A percentile compares a stretch with the other conserved stretches of the same genome.
Conservation (phyloP, 2,888 invertebrate species). For the Liopterus haemorrhoidalis region DNA sequence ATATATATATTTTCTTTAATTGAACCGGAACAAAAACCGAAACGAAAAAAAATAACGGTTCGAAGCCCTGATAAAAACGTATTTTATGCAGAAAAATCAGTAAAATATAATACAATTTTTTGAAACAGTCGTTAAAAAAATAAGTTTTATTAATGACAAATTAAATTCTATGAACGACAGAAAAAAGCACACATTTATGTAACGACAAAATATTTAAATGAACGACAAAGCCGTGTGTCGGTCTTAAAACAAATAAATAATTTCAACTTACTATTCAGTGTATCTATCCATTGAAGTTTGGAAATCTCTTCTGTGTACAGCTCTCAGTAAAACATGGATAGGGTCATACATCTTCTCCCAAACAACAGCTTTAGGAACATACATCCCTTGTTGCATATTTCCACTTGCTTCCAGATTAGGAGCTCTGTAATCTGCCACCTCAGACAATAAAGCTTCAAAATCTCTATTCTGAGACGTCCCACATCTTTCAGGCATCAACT, state of each 20-base stretch:
- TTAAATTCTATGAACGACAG: conserved; percentile 40
- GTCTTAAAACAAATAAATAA: conserved; percentile 12
- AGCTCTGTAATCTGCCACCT: conserved; percentile 59
- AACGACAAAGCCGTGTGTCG: neutral
- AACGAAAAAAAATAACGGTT: too few relatives aligned
- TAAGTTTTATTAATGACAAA: too few relatives aligned
- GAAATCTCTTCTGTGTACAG: conserved; percentile 87
- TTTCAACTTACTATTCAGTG: conserved; percentile 68
- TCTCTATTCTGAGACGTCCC: conserved; percentile 86
- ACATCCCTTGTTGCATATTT: conserved; percentile 74
- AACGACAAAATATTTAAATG: neutral
- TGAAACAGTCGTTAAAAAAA: neutral
- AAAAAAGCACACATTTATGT: conserved; percentile 23
- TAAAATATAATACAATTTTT: neutral
- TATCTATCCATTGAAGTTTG: conserved; percentile 92
- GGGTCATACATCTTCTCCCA: conserved; percentile 95
- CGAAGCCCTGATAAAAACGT: too few relatives aligned
- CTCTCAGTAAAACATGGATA: conserved; percentile 81
- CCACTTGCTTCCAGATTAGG: conserved; percentile 80
- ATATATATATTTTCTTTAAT: too few relatives aligned
- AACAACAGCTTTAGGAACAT: conserved; percentile 77
- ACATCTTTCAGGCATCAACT: conserved; percentile 92
- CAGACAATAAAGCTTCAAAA: conserved; percentile 78
- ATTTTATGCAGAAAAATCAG: too few relatives aligned
- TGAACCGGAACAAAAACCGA: too few relatives aligned